Base-by-base conservation (phyloP, 1,140 invertebrate species). In the Aphelenchoides fujianensis region DNA sequence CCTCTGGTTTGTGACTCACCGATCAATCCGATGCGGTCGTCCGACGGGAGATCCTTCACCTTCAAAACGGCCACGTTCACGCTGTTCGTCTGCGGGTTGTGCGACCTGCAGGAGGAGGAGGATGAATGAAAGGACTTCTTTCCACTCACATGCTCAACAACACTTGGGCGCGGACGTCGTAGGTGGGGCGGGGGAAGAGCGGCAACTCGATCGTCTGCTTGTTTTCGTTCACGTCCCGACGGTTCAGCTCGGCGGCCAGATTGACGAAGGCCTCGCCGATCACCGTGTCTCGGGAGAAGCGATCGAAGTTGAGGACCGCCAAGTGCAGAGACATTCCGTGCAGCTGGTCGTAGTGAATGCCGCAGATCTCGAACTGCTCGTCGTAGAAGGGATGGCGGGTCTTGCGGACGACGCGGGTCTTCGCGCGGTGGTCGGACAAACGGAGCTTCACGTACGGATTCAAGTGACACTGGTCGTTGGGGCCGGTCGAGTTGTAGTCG, bases 371-470 rank as follows among this genome's bases (percentile, higher is more conserved):
- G 83, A 97, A 96, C 82, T 95, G 93, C 85, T 97, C 94, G 81
- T 97, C 93, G 85, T 95, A 97, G 3, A 94, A 90, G 0, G 94
- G 94, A 86, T 93, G 92, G 16, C 90, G 88, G 7, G 93, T 95
- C 81, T 94, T 94, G 53, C 93, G 88, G 7, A 97, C 89, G 1
- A 96, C 93, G 28, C 94, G 89, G 48, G 94, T 96, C 86, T 97
- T 97, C n/a, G 84, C 84, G 83, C 94, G 92, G 79, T 95, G 93
- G 81, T 95, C 92, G 85, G 95, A 95, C 19, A 96, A 87, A 83
- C 95, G 93, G 2, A 96, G 88, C 84, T 96, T 96, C 0, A 96
- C 93, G 84, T 96, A 96, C 1, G 94, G 94, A 88, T 97, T 94
- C 2, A 83, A 72, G 23, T 69, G 68, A 55, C 78, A 76, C 63